phyloP scores from a whole-genome alignment of 92 coral and sea anemone genomes.

The Phenganax stokvisi region DNA sequence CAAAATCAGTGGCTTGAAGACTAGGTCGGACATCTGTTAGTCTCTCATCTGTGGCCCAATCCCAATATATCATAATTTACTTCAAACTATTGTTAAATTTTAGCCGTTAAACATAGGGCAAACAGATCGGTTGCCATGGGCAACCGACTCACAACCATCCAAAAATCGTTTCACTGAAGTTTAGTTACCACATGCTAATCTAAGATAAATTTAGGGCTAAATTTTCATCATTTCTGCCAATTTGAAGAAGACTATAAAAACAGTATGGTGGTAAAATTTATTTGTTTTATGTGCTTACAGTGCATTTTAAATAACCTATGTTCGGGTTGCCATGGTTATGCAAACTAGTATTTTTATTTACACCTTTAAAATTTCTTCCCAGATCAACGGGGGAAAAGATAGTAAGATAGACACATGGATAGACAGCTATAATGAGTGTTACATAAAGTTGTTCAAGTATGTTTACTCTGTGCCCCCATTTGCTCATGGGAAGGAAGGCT shows the following conservation, averaged over 20 bases:
- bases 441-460: neutral
- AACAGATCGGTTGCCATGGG: too few species aligned
- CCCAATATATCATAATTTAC: too few species aligned
- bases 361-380: neutral
- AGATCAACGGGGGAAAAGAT: neutral
- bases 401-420: neutral
- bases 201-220: too few species aligned
- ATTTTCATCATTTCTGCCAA: too few species aligned
- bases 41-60: too few species aligned
- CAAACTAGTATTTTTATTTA: neutral
- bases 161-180: too few species aligned
- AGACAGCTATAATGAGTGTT: neutral
- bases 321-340: neutral
- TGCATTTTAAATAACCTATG: neutral
- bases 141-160: too few species aligned
- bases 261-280: neutral
- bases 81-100: too few species aligned
- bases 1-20: too few species aligned
- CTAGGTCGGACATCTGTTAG: too few species aligned
- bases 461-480: neutral
- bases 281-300: neutral
- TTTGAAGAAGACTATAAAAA: neutral
- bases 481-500: conserved; percentile 4
- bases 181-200: too few species aligned
- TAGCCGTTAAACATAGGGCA: too few species aligned